Evolutionary conservation across 2,888 invertebrate species (phyloP), one percentile per base, ranked within the genome.

Genomic region (Sinotaia quadrata): DNA sequence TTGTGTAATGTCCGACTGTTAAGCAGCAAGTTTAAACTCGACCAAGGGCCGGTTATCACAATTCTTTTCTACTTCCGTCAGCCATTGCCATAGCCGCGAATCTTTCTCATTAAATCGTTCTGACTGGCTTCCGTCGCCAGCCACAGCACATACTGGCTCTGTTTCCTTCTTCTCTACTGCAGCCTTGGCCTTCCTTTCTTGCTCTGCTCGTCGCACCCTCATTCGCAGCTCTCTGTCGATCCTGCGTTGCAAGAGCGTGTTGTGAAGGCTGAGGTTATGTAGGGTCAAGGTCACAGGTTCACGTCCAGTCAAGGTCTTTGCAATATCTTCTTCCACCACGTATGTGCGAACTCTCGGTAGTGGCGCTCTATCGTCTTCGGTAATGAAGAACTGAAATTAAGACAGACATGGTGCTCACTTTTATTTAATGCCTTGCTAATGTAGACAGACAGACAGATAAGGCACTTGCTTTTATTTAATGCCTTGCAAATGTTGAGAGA

Each of bases 251-350:
- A 41, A 44, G 24, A 65, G 27, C 0, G 56, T 36, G 65, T 65
- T 54, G 56, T 65, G 65, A 54, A 65, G 24, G 24, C 8, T 37
- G 4, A 65, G 41, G 33, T 65, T 65, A 56, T 65, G 65, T 15
- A 29, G 54, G 29, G 65, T 65, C 56, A 65, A 54, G 33, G 65
- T 56, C 44, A 56, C 15, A n/a, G 63, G 52, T 18, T 31, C 54
- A 5, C 63, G 36, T 24, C 37, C 37, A n/a, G 36, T 21, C 21
- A 37, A 41, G 29, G 31, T 10, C n/a, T 3, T 7, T n/a, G 2
- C 21, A 8, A 33, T 36, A 54, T 37, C 41, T 18, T 52, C 41
- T 24, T 65, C 65, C 41, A 65, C 8, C n/a, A 65, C 65, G 65
- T 65, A 65, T 18, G 65, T 65, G 27, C 37, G 44, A 27, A 65